Conservation (phyloP, 1,140 invertebrate species). For the Bombus polaris region DNA sequence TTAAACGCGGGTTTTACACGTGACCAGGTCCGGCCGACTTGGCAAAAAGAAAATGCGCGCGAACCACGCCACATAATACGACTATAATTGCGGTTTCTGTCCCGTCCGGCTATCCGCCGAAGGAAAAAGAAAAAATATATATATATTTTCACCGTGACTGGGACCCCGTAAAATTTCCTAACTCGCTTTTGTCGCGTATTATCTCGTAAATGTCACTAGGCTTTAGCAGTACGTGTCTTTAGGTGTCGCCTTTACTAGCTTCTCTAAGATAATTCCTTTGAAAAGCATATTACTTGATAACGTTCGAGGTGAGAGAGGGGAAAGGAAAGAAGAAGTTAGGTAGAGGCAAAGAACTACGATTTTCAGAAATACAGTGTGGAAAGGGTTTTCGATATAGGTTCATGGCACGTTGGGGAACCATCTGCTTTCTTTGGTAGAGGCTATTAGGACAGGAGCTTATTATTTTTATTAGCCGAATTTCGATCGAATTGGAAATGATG, state of each 20-base stretch:
- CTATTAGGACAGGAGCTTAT: neutral
- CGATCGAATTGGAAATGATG: neutral
- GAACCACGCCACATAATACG: conserved; percentile 59
- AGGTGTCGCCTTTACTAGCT: conserved; percentile 58
- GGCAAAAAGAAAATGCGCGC: conserved; percentile 48
- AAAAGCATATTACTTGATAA: conserved; percentile 52
- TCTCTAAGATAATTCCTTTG: conserved; percentile 58
- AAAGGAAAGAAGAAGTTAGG: neutral
- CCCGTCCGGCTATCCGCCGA: neutral
- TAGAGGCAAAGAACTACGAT: conserved; percentile 70
- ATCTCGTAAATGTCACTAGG: conserved; percentile 68
- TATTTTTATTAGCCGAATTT: neutral
- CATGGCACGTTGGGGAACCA: neutral
- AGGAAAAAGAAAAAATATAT: neutral
- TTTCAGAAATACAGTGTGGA: conserved; percentile 3
- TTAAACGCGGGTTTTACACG: conserved; percentile 50
- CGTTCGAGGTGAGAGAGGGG: neutral
- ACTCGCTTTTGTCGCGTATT: conserved; percentile 64
- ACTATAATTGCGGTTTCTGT: conserved; percentile 71
- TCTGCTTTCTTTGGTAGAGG: neutral
- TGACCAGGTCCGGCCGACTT: neutral
- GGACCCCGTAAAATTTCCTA: conserved; percentile 48
- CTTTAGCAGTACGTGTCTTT: conserved; percentile 32
- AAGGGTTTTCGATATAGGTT: neutral
- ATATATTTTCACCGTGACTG: conserved; percentile 44